Evolutionary conservation across 2,113 vertebrate genomes (phyloP).

Genomic region (Calidris pygmaea): DNA sequence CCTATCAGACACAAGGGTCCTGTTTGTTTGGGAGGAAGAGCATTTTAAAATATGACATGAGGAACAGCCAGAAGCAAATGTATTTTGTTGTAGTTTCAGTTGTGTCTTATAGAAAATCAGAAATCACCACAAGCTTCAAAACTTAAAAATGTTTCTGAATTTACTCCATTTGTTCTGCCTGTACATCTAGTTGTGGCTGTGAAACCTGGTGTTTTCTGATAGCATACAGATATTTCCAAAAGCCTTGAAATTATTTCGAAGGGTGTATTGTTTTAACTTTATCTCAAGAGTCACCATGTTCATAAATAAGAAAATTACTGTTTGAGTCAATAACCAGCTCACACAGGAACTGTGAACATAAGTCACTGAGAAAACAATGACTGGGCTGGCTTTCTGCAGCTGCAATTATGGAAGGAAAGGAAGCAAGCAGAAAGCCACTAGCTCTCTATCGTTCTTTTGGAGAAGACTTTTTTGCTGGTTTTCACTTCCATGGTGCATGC

Average conservation of each 20-base stretch:
- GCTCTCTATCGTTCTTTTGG: not conserved
- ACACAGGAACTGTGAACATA: not conserved
- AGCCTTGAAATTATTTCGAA: not conserved
- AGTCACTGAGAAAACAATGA: conserved; percentile 8
- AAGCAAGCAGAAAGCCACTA: not conserved
- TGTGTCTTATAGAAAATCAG: not conserved
- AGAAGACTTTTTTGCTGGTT: not conserved
- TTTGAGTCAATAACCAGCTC: not conserved
- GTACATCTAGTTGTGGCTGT: not conserved
- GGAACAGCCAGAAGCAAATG: not conserved
- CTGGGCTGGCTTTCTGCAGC: not conserved
- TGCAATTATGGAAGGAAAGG: not conserved
- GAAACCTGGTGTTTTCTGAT: not conserved
- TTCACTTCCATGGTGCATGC: not conserved
- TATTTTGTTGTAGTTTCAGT: not conserved
- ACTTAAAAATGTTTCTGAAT: not conserved
- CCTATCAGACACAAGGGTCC: not conserved
- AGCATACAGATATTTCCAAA: not conserved
- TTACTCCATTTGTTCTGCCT: not conserved
- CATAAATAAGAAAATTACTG: conserved; percentile 38
- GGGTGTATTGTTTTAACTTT: conserved; percentile 11
- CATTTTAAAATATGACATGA: not conserved
- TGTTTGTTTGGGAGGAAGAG: not conserved
- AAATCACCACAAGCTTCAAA: not conserved
- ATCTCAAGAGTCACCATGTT: conserved; percentile 4